Evolutionary conservation across 2,888 invertebrate species (phyloP), one percentile per base, ranked within the genome.

Genomic region (Erebia ligea): DNA sequence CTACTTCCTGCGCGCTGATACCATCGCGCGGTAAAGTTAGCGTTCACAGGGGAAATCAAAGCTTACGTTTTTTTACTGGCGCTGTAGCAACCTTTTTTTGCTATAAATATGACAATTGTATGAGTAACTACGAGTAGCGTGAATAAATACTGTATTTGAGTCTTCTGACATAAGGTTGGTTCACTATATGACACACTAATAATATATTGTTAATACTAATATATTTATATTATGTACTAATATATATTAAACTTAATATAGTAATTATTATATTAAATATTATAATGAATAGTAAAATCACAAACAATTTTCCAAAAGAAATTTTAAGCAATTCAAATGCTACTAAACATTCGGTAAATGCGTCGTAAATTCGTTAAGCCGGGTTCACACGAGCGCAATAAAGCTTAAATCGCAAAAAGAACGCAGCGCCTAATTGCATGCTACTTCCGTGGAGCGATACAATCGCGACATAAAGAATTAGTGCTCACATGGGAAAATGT

Each of bases 341-440:
- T 25, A 25, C 25, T 25, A 25, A 25, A 25, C 25, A 25, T 25
- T 25, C 25, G 45, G 63, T 62, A 61, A 59, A 56, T 59, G 34
- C 42, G 50, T 76, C 72, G 71, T 63, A 69, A 69, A 78, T 73
- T 76, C 76, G 80, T 79, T 75, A 65, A 73, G 69, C 66, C 45
- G 58, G 21, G 67, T 71, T 61, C 65, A 68, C 65, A 70, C 63
- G 52, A 48, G 67, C 45, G 65, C 54, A 65, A 69, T 56, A 72
- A 69, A 74, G 72, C 71, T 59, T 71, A 71, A 74, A 69, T 64
- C 66, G 67, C 74, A 74, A 78, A 85, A 84, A 83, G 79, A 77
- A 81, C 74, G 62, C 70, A 52, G 62, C 62, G 71, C 80, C 79
- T 85, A 85, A 84, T 84, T 83, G 80, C 78, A 73, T 40, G 69